Evolutionary conservation across 2,888 invertebrate species (phyloP).

Genomic region (Rapana venosa): DNA sequence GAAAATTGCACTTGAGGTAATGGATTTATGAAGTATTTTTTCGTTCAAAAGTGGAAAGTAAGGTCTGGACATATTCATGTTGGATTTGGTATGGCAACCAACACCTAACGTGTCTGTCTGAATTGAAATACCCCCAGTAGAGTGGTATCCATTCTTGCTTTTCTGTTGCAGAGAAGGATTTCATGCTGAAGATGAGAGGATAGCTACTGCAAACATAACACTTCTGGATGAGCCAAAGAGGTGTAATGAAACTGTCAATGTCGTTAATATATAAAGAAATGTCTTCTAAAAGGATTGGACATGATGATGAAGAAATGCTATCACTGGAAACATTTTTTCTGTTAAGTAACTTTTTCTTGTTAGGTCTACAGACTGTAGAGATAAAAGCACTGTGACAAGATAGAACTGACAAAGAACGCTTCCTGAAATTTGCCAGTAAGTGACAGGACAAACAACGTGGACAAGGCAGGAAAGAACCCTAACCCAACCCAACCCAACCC

Average conservation of each 20-base stretch:
- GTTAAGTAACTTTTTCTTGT: conserved; percentile 28
- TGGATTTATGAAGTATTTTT: neutral
- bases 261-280: neutral
- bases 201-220: conserved; percentile 10
- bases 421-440: conserved; percentile 40
- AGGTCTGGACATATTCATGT: neutral
- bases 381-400: conserved; percentile 16
- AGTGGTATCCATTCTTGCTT: conserved; percentile 11
- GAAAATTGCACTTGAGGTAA: too few species aligned
- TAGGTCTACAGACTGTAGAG: conserved; percentile 23
- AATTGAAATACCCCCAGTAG: neutral
- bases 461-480: conserved; percentile 4
- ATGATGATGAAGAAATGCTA: conserved; percentile 17
- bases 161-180: conserved; percentile 24
- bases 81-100: conserved; percentile 5
- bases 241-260: conserved; percentile 27
- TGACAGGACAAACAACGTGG: conserved; percentile 40
- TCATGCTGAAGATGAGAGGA: neutral
- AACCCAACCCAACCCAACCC: neutral
- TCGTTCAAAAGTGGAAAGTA: conserved; percentile 11
- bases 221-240: neutral
- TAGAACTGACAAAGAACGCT: neutral
- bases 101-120: neutral
- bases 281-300: conserved; percentile 21
- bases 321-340: conserved; percentile 44